These are phyloP conservation scores for Ascidia mentula DNA, from an alignment of 23 tunicate species.

Conservation along the genomic window DNA sequence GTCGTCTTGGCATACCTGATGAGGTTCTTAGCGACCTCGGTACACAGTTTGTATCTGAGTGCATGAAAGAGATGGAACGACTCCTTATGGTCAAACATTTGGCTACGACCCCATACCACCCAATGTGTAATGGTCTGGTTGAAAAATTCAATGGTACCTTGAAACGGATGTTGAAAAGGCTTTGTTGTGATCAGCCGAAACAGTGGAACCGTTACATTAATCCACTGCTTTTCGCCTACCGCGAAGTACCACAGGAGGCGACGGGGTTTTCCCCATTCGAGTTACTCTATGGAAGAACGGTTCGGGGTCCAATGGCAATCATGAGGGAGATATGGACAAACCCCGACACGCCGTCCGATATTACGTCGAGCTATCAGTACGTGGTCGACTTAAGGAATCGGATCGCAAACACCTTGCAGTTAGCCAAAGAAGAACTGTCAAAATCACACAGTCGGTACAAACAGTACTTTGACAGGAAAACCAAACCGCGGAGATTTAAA, in stretches of 20 bases:
- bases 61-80: no score
- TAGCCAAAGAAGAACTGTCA: not conserved
- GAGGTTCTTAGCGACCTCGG: no score
- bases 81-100: no score
- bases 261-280: slow-evolving; percentile 45
- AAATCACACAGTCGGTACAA: not conserved
- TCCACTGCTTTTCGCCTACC: slow-evolving; percentile 18
- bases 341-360: no score
- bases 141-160: slow-evolving; percentile 3
- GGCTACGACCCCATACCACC: not conserved
- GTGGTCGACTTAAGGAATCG: slow-evolving; percentile 15
- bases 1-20: no score
- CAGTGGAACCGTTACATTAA: slow-evolving; percentile 19
- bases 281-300: slow-evolving; percentile 21
- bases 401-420: not conserved
- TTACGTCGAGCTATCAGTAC: not conserved
- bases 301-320: slow-evolving; percentile 25
- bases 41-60: no score
- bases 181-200: not conserved
- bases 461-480: not conserved
- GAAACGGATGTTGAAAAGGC: slow-evolving; percentile 10
- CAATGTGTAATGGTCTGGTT: not conserved
- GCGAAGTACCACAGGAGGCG: slow-evolving; percentile 35
- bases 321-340: slow-evolving; percentile 14
- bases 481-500: not conserved